Conservation (phyloP, 2,888 invertebrate species). For the Seira musarum region DNA sequence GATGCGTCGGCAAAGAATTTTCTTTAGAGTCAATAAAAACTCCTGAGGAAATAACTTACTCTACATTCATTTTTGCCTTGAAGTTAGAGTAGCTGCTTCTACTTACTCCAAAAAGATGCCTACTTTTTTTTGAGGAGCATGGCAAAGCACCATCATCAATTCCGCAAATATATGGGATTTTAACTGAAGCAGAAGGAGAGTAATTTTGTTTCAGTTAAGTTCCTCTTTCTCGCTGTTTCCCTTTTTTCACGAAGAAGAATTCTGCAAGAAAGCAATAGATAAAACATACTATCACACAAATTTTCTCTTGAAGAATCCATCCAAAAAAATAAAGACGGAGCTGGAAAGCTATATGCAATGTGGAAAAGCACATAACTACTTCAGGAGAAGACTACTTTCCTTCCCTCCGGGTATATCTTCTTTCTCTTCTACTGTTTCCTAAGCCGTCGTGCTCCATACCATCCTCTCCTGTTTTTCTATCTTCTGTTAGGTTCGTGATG, state of each 20-base stretch:
- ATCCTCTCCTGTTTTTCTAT: constrained; percentile 30
- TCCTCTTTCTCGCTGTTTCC: constrained; percentile 19
- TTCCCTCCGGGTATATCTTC: constrained; percentile 46
- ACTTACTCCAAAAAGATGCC: not conserved
- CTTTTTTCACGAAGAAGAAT: constrained; percentile 19
- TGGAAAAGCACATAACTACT: constrained; percentile 6
- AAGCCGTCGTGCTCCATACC: too few species aligned
- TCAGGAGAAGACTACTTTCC: constrained; percentile 22
- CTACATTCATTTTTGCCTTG: constrained; percentile 29
- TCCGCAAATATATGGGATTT: constrained; percentile 36
- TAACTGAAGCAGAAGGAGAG: constrained; percentile 45
- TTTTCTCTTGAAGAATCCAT: constrained; percentile 22
- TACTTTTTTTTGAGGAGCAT: too few species aligned
- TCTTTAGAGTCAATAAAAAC: constrained; percentile 45
- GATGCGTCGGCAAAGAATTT: constrained; percentile 17
- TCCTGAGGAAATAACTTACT: constrained; percentile 39
- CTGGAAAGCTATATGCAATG: constrained; percentile 6
- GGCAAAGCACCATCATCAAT: constrained; percentile 37
- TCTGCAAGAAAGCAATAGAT: constrained; percentile 35
- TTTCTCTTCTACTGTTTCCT: constrained; percentile 26
- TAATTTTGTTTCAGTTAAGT: constrained; percentile 56
- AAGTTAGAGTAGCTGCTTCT: too few species aligned
- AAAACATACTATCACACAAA: constrained; percentile 28
- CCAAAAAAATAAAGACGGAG: constrained; percentile 11
- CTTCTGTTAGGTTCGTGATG: constrained; percentile 43